Evolutionary conservation across 2,888 invertebrate species (phyloP).

Genomic region (Dynastes hyllus): DNA sequence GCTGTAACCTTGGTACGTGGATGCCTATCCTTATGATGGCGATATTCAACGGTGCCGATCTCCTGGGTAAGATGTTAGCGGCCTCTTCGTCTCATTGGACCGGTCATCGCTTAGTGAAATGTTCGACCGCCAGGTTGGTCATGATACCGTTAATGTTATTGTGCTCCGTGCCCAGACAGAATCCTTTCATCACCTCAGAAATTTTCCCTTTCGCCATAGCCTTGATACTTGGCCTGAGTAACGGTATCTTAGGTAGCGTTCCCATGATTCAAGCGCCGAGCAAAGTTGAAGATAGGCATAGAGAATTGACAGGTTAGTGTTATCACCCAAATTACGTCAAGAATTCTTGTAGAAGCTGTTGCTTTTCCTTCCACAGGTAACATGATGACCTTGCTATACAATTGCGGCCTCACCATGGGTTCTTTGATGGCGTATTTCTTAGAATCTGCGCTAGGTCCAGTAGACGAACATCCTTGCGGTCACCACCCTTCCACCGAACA

Average conservation of each 20-base stretch:
- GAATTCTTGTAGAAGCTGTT: too few species aligned
- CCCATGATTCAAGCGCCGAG: slow-evolving; percentile 95
- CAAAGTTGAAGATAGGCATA: slow-evolving; percentile 87
- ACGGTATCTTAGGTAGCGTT: slow-evolving; percentile 91
- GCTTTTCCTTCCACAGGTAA: slow-evolving; percentile 78
- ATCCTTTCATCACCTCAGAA: slow-evolving; percentile 82
- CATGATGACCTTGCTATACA: slow-evolving; percentile 95
- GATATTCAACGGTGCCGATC: slow-evolving; percentile 89
- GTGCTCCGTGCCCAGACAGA: slow-evolving; percentile 85
- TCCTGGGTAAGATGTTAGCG: slow-evolving; percentile 87
- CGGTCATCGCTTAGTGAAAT: slow-evolving; percentile 81
- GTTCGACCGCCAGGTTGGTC: slow-evolving; percentile 80
- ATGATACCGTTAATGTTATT: slow-evolving; percentile 87
- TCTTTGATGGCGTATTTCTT: slow-evolving; percentile 89
- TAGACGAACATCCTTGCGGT: slow-evolving; percentile 63
- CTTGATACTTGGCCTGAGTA: slow-evolving; percentile 84
- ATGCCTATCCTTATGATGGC: slow-evolving; percentile 95
- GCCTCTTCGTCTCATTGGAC: slow-evolving; percentile 90
- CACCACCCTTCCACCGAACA: slow-evolving; percentile 2
- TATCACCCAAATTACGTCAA: not conserved
- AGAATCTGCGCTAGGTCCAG: slow-evolving; percentile 68
- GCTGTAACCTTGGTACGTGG: slow-evolving; percentile 89
- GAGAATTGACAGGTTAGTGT: slow-evolving; percentile 86
- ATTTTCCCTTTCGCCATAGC: slow-evolving; percentile 80
- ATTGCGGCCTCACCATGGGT: slow-evolving; percentile 88